Evolutionary conservation across 1,140 invertebrate species (phyloP).

Genomic region (Drosophila carrolli): DNA sequence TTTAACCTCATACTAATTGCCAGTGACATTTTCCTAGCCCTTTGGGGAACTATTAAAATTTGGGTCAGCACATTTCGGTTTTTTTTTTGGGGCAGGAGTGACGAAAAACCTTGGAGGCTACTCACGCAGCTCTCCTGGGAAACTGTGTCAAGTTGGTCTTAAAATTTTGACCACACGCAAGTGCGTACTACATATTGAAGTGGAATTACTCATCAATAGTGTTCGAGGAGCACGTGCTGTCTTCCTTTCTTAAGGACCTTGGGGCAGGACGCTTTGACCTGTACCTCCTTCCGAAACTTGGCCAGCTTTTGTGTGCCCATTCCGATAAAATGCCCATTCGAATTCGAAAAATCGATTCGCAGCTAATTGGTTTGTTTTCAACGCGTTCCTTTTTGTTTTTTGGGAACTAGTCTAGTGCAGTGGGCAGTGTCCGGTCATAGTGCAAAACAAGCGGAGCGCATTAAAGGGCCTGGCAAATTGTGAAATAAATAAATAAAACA

Average conservation of each 20-base stretch:
- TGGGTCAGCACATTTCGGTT: constrained; percentile 43
- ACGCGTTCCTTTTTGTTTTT: constrained; percentile 6
- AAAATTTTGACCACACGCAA: constrained; percentile 56
- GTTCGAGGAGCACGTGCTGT: constrained; percentile 29
- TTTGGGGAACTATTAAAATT: constrained; percentile 50
- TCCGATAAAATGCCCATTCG: constrained; percentile 36
- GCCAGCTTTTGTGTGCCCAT: constrained; percentile 1
- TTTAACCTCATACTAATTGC: constrained; percentile 44
- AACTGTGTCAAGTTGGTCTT: constrained; percentile 70
- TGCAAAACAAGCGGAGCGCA: constrained; percentile 37
- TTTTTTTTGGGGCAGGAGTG: constrained; percentile 1
- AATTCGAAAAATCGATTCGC: constrained; percentile 69
- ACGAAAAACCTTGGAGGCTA: constrained; percentile 31
- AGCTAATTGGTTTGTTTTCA: constrained; percentile 65
- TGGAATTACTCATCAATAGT: constrained; percentile 49
- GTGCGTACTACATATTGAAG: constrained; percentile 19
- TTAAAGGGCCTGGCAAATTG: constrained; percentile 22
- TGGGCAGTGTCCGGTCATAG: constrained; percentile 40
- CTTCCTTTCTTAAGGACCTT: constrained; percentile 43
- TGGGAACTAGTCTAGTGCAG: constrained; percentile 23
- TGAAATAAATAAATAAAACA: constrained; percentile 55
- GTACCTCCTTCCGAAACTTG: constrained; percentile 19
- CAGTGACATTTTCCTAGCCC: constrained; percentile 51
- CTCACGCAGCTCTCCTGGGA: constrained; percentile 51
- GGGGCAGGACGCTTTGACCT: constrained; percentile 33